Base-by-base conservation (phyloP, 2,113 vertebrate genomes). In the Turdus rufiventris region DNA sequence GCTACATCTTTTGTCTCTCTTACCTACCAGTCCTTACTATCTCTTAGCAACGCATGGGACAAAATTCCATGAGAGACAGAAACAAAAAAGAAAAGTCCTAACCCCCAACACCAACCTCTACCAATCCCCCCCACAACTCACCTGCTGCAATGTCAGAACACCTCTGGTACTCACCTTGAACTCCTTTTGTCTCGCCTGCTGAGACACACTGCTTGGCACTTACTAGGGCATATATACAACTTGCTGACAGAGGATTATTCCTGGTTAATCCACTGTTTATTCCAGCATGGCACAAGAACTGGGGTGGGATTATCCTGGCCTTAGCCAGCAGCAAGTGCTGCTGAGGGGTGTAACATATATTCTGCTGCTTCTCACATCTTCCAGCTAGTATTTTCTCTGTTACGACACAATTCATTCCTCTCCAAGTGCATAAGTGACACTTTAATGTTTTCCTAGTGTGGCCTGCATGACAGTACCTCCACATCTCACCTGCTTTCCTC, bases 1-100 rank as follows among this genome's bases (percentile, higher is more conserved):
- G 40, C 40, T 43, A 9, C 6, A 45, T 19, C 34, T 34, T 36
- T 60, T 24, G 31, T 51, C 36, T 50, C 19, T 50, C 24, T 9
- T 42, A 15, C n/a, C 29, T n/a, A 42, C 18, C 0, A 0, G 53
- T 28, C 4, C 3, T 29, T 68, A 58, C 1, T 8, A 19, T 51
- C 18, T 51, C 36, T 60, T 60, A 60, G 56, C 0, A 13, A 51
- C 19, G 42, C 31, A 34, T 51, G 45, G 25, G 36, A 51, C 9
- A 71, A 51, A 61, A 51, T 43, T 82, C 56, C 25, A 29, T 13
- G 25, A 51, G 15, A 34, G 45, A 43, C 29, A 24, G 54, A 61
- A 71, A 51, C 31, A 51, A 51, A 51, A 51, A 61, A 45, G 45
- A 25, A 82, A 71, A 31, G 31, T 51, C 36, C 38, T 61, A 43